Base-by-base conservation (phyloP, 2,888 invertebrate species). In the Tipula lateralis region DNA sequence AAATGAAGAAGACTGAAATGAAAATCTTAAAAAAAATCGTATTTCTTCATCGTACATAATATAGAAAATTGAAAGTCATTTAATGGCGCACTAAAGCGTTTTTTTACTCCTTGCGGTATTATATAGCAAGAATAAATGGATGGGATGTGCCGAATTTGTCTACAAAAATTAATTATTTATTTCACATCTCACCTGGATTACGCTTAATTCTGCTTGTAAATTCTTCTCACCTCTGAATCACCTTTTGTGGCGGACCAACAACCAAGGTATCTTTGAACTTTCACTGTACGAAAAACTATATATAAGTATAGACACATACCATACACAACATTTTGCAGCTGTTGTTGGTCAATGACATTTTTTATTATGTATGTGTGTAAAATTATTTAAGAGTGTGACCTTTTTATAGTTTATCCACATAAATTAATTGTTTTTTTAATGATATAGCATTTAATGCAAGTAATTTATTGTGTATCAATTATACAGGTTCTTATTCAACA, bases 291-390 rank as follows among this genome's bases (percentile, higher is more conserved):
- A 36, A 3, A 7, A n/a, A 66, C 24, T 66, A 44, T 9, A 2
- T 16, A 16, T 44, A 44, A n/a, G n/a, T n/a, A n/a, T 44, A 2
- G 1, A 44, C 13, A 66, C 12, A 9, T 9, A 24, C 66, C 24
- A 24, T 24, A 66, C 9, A 66, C 9, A n/a, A 66, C 12, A 66
- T 66, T 12, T 24, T 66, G 66, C 66, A 66, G 66, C 66, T 66
- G 66, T 24, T 66, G 24, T 24, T 66, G 66, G 66, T 66, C 66
- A 66, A 66, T 66, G 66, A 66, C 66, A 66, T 66, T 66, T 66
- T 16, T 6, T 50, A 50, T 7, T 24, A 2, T 19, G 6, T 39
- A 1, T 39, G 2, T 1, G 12, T 2, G 7, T 39, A 39, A 1
- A n/a, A 24, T 66, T 24, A 66, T 66, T 66, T 66, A 24, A 66